A percentile compares a stretch with the other conserved stretches of the same genome.
These are phyloP conservation scores for Calameuta filiformis DNA, from an alignment of 2,888 invertebrate species.

Conservation along the genomic window DNA sequence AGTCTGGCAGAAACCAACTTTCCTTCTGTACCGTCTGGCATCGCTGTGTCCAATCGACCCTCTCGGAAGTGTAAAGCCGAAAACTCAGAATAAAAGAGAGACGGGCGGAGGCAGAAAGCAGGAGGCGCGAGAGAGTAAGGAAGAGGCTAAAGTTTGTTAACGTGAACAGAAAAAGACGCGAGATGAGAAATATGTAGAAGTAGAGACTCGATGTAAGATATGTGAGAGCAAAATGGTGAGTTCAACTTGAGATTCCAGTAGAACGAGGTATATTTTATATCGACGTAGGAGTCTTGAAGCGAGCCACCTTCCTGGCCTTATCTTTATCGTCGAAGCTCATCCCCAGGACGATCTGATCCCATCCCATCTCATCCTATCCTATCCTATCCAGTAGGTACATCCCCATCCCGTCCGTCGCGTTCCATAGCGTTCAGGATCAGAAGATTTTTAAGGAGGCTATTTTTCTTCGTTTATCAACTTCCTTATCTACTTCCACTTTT, in stretches of 20 bases:
- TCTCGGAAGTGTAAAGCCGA: not conserved
- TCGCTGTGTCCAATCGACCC: not conserved
- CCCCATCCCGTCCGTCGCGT: slow-evolving; percentile 19
- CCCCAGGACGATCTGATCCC: slow-evolving; percentile 4
- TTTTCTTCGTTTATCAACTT: slow-evolving; percentile 36
- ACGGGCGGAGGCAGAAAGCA: not conserved
- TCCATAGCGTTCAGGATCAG: slow-evolving; percentile 7
- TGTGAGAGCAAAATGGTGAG: not conserved
- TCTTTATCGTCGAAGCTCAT: slow-evolving; percentile 10
- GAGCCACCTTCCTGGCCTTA: slow-evolving; percentile 9
- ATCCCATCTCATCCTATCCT: not conserved
- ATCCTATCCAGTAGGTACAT: slow-evolving; percentile 10
- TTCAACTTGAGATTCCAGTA: not conserved
- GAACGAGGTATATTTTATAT: not conserved
- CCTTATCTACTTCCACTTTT: slow-evolving; percentile 24
- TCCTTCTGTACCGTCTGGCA: not conserved
- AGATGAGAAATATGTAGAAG: not conserved
- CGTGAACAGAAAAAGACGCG: not conserved
- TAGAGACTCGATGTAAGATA: not conserved
- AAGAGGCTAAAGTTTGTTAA: not conserved
- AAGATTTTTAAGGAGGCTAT: slow-evolving; percentile 33
- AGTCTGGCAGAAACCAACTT: not conserved
- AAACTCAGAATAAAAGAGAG: not conserved
- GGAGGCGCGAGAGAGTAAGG: not conserved
- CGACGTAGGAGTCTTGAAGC: not conserved